These are phyloP conservation scores for Cossypha caffra DNA, from an alignment of 2,797 vertebrate species.

Conservation along the genomic window DNA sequence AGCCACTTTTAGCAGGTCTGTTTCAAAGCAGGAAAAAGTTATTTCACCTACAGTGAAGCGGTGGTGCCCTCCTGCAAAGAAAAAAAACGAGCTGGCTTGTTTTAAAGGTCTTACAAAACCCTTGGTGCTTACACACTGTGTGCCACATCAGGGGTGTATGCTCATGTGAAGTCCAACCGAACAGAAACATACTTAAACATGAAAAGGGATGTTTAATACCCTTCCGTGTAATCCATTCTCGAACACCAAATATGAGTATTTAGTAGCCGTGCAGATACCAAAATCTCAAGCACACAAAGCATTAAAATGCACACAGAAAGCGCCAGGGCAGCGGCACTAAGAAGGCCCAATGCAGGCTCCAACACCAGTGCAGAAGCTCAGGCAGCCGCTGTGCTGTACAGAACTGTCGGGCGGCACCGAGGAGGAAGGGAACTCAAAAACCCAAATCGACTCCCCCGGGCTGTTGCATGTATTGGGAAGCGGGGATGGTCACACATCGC, in stretches of 20 bases:
- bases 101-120: background rate
- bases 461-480: fast-evolving
- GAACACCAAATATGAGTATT: fast-evolving
- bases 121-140: fast-evolving
- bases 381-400: fast-evolving
- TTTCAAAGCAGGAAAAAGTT: background rate
- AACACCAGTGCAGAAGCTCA: fast-evolving
- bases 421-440: no score
- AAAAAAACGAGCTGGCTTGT: fast-evolving
- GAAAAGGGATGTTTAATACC: background rate
- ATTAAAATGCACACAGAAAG: fast-evolving
- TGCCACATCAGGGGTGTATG: background rate
- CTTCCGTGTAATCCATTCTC: fast-evolving
- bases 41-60: background rate
- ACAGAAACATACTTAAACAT: fast-evolving
- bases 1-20: background rate
- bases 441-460: no score
- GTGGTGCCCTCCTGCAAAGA: background rate
- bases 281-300: no score
- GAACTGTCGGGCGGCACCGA: fast-evolving
- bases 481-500: no score
- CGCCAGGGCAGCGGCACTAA: fast-evolving
- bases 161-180: background rate
- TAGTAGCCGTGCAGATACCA: fast-evolving
- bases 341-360: background rate